Base-by-base conservation (phyloP, 2,888 invertebrate genomes). In the Homarus gammarus region DNA sequence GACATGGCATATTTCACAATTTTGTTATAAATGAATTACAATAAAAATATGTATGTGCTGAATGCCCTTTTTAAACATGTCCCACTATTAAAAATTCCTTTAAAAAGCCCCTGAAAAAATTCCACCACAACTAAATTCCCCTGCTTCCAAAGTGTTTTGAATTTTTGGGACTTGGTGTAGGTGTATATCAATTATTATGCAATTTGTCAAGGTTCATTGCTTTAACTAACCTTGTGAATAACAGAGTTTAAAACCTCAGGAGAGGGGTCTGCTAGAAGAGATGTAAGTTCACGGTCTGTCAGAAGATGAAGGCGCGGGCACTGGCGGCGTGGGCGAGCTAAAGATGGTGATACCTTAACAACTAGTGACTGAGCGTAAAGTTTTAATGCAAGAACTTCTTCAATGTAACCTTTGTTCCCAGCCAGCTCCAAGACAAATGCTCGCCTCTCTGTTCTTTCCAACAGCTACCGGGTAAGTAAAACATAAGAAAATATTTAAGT, bases 221-320 rank as follows among this genome's bases (percentile, higher is more conserved):
- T 22, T 56, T 18, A 56, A 18, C 56, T 61, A 22, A 91, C 91
- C 73, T 87, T 87, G 40, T 72, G 51, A 12, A 75, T n/a, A 18
- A 91, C 38, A 6, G 36, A 51, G 40, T 90, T 85, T n/a, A 90
- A 56, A 18, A 44, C 33, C 40, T 89, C 77, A 3, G 83, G 83
- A 12, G 88, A 51, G 31, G 88, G 75, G n/a, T 84, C 61, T 1
- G 91, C 90, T 70, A 91, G 1, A 1, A 91, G 78, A 1, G 44
- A 36, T 36, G 84, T 87, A 36, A 90, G 33, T 18, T 91, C 90
- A 1, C 18, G 56, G 72, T 90, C 88, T 6, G 81, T 87, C 31
- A 91, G 84, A 64, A 87, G 84, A 82, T 90, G 81, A 36, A 91
- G 88, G 5, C 91, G 72, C 5, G 84, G 75, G 44, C 90, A 91